Conservation (phyloP, 2,797 vertebrate species). For the Falco rusticolus region DNA sequence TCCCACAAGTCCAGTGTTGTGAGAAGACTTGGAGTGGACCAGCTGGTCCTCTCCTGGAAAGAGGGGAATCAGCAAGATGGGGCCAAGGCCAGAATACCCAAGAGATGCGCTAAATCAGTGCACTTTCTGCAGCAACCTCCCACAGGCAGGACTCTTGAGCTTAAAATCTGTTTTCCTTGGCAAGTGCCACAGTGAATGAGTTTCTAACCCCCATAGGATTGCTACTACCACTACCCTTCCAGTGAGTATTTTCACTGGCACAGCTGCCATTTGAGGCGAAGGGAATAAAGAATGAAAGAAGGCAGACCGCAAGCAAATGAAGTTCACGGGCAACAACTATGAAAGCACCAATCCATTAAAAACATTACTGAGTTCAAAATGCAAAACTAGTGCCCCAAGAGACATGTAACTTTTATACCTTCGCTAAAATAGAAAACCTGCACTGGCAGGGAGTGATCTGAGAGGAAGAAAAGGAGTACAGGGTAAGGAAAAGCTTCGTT, state of each 20-base stretch:
- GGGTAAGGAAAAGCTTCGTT: not conserved
- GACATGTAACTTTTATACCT: not conserved
- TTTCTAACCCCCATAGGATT: not conserved
- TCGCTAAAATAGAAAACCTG: not conserved
- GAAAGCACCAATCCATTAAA: not conserved
- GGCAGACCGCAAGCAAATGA: not conserved
- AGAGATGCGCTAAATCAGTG: constrained; percentile 53
- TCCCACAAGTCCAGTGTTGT: not conserved
- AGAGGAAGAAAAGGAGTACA: not conserved
- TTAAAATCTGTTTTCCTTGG: constrained; percentile 69
- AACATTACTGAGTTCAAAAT: not conserved
- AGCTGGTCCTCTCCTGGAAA: constrained; percentile 56
- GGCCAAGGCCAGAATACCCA: constrained; percentile 59
- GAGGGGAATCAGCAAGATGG: constrained; percentile 14
- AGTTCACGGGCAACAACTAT: not conserved
- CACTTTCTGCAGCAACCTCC: constrained; percentile 56
- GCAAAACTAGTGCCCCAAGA: not conserved
- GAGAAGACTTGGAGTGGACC: constrained; percentile 42
- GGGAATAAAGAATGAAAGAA: not conserved
- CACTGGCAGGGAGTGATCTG: not conserved
- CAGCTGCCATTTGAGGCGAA: constrained; percentile 27
- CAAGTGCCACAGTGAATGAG: constrained; percentile 18
- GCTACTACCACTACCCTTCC: constrained; percentile 30
- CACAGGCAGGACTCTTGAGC: constrained; percentile 58
- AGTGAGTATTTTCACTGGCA: constrained; percentile 4